Evolutionary conservation across 2,797 vertebrate species (phyloP), one percentile per base, ranked within the genome.

Genomic region (Morus bassanus): DNA sequence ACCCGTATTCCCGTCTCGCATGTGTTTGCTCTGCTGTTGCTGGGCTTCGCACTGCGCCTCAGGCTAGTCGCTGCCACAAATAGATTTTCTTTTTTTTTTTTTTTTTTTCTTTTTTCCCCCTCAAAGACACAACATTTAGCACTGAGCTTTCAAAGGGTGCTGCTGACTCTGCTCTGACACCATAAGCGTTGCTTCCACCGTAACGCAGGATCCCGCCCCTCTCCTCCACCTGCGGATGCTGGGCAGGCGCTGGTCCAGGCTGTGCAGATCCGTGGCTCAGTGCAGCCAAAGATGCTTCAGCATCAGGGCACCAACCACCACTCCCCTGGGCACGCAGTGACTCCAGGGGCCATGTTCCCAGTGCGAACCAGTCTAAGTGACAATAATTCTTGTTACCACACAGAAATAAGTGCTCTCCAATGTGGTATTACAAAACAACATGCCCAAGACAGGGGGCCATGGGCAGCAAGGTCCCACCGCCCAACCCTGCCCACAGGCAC

Each of bases 1-100:
- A 48, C 15, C 23, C 5, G 0, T 5, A 4, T 10, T 39, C n/a
- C 53, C 9, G 2, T 13, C n/a, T 7, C 6, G 7, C 18, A 3
- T 0, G 11, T 5, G 46, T n/a, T 39, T 21, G 31, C 17, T 57
- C n/a, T 16, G 30, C 33, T 1, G 4, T 33, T 1, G 0, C 33
- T 7, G 33, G 24, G 16, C 37, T 68, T 33, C 2, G 0, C 2
- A 4, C 33, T 28, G 43, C 1, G 0, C 73, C 57, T 53, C 33
- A 5, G 45, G 37, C 31, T 51, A 43, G 28, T 17, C 7, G 1
- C 67, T 46, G 27, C n/a, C 21, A 33, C n/a, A 61, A 43, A 50
- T 4, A 48, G 30, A 3, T 22, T 33, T 45, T 56, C 37, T 39
- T 39, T 45, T 56, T 45, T 13, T 18, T 19, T n/a, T 9, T 45